A percentile compares a stretch with the other conserved stretches of the same genome.
These are phyloP conservation scores for Ophion obscuratus DNA, from an alignment of 2,888 invertebrate species.

Conservation along the genomic window DNA sequence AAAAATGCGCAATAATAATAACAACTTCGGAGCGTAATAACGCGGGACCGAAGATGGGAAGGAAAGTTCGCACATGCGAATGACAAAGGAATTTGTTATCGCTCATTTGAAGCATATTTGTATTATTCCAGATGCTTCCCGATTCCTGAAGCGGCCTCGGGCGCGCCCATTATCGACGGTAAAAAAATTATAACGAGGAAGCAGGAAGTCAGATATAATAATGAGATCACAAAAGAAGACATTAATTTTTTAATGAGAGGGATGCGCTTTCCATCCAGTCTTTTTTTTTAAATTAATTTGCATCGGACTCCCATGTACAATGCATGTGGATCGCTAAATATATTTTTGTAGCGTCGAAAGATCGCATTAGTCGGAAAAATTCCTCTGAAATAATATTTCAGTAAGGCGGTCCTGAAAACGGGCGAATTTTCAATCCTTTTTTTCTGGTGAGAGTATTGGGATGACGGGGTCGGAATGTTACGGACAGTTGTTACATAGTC, in stretches of 20 bases:
- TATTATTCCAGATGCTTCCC: background rate
- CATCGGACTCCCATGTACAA: background rate
- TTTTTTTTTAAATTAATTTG: background rate
- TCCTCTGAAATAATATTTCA: too few species aligned
- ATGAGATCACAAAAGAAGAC: background rate
- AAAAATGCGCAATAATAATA: conserved; percentile 40
- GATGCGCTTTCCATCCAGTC: background rate
- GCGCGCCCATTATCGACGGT: background rate
- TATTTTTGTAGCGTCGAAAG: background rate
- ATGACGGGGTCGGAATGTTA: too few species aligned
- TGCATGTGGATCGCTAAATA: background rate
- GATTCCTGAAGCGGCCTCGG: background rate
- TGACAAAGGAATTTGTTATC: conserved; percentile 57
- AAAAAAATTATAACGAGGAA: background rate
- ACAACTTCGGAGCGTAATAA: conserved; percentile 26
- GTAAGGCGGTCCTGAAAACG: too few species aligned
- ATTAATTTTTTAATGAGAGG: background rate
- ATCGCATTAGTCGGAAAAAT: background rate
- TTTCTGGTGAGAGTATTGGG: too few species aligned
- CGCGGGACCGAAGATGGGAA: conserved; percentile 18
- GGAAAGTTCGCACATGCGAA: conserved; percentile 25
- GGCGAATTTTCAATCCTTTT: too few species aligned
- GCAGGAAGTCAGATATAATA: background rate
- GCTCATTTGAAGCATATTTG: background rate
- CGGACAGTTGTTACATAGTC: too few species aligned